Percentiles rank a stretch among this genome's conserved stretches.
These are phyloP conservation scores for Zaprionus gabonicus DNA, from an alignment of 1,140 invertebrate genomes.

Conservation along the genomic window DNA sequence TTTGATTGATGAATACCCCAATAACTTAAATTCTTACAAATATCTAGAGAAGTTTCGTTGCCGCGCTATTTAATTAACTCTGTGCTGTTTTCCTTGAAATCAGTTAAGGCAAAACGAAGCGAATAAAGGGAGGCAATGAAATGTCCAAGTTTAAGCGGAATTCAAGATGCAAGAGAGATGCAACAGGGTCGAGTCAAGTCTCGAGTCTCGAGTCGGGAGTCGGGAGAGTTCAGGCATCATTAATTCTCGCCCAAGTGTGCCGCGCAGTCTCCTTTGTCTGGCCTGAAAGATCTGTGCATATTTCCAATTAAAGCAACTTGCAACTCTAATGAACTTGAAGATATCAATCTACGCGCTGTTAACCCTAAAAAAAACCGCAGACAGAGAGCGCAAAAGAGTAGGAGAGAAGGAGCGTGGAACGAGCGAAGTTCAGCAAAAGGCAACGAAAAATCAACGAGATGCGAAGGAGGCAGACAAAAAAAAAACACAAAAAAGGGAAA, in stretches of 20 bases:
- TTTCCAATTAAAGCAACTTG: constrained; percentile 81
- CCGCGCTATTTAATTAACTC: constrained; percentile 11
- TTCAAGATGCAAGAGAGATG: constrained; percentile 45
- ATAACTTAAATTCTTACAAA: background rate
- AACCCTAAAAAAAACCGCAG: constrained; percentile 67
- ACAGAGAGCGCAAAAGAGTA: constrained; percentile 38
- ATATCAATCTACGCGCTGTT: constrained; percentile 83
- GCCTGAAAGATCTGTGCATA: constrained; percentile 56
- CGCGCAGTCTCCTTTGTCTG: constrained; percentile 32
- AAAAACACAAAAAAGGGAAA: constrained; percentile 29
- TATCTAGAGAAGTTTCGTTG: background rate
- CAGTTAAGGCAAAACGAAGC: constrained; percentile 62
- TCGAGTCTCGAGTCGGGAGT: background rate
- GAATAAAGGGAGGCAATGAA: constrained; percentile 22
- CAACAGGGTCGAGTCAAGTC: constrained; percentile 17
- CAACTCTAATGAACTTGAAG: constrained; percentile 83
- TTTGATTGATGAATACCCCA: background rate
- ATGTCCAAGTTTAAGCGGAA: constrained; percentile 74
- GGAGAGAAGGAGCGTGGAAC: constrained; percentile 31
- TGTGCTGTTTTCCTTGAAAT: constrained; percentile 61
- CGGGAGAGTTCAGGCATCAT: constrained; percentile 64
- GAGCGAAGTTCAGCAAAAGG: constrained; percentile 31
- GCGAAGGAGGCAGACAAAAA: constrained; percentile 28
- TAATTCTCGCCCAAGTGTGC: constrained; percentile 82
- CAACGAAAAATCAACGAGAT: constrained; percentile 30